Evolutionary conservation across 2,888 invertebrate species (phyloP), one percentile per base, ranked within the genome.

Genomic region (Drosophila multiciliata): DNA sequence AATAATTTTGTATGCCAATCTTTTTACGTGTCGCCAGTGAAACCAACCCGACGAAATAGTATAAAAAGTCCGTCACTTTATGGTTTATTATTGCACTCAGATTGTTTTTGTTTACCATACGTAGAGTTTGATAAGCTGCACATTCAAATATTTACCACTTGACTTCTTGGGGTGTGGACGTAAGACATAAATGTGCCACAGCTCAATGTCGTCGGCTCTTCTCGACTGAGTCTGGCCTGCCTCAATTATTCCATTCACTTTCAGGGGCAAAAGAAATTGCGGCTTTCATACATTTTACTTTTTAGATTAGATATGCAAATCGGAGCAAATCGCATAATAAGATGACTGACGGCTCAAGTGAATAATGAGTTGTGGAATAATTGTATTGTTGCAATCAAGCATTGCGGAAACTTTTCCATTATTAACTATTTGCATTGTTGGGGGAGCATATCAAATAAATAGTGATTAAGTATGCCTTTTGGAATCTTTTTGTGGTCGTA

Each of bases 281-380:
- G 29, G 40, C 60, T 52, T 50, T 17, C 42, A 38, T 8, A 1
- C 29, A 29, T 29, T 29, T 29, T 32, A 49, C 9, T 61, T 40
- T 52, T 49, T 15, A 55, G 65, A 81, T 77, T 63, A 77, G 73
- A 71, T 77, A 77, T 77, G 60, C 62, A 66, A 76, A 76, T 63
- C 23, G 45, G 32, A 20, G 57, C 29, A 40, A 81, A 55, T 58
- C 45, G 29, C 42, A 71, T 48, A 55, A 61, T 23, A n/a, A 38
- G 55, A 50, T 35, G 55, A 67, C 48, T 45, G 61, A 40, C 57
- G 35, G 23, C 35, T 68, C 15, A 78, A 78, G 66, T 69, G 79
- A 62, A 79, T 75, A 80, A 82, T 67, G 54, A 64, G 52, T 64
- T 17, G 64, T 20, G 26, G 65, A 66, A 70, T 67, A 57, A 48